A percentile compares a stretch with the other conserved stretches of the same genome.
phyloP scores from a whole-genome alignment of 2,113 vertebrate species.

The Excalfactoria chinensis region DNA sequence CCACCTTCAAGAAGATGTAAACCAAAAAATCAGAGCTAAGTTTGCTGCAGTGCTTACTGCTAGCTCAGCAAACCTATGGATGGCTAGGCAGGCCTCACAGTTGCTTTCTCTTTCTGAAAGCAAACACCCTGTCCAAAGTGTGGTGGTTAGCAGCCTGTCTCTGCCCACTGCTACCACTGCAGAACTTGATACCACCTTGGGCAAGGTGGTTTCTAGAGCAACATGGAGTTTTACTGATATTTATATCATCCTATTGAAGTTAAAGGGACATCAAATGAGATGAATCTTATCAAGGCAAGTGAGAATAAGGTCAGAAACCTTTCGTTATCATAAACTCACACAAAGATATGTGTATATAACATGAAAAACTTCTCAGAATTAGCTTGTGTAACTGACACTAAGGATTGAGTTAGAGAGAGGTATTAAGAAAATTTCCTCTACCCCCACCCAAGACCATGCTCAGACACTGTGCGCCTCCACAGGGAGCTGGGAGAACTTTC shows the following conservation, averaged over 20 bases:
- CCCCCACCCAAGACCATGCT: not conserved
- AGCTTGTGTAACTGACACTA: not conserved
- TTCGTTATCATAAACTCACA: not conserved
- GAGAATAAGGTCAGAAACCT: not conserved
- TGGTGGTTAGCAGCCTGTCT: not conserved
- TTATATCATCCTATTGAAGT: not conserved
- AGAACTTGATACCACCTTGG: not conserved
- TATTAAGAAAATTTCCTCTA: not conserved
- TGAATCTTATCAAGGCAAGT: not conserved
- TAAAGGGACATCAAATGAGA: not conserved
- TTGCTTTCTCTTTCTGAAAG: not conserved
- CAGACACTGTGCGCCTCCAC: not conserved
- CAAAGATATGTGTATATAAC: not conserved
- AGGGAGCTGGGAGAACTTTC: not conserved
- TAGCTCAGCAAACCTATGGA: not conserved
- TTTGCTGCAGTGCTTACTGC: accelerated
- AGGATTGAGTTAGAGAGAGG: not conserved
- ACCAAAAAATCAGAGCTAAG: not conserved
- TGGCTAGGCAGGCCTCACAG: accelerated
- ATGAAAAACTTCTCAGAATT: not conserved
- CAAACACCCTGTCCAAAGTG: not conserved
- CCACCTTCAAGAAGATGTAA: not conserved
- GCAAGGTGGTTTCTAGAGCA: not conserved
- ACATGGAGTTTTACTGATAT: not conserved
- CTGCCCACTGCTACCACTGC: not conserved